Conservation (phyloP, 2,888 invertebrate genomes). For the Perdita meconis region DNA sequence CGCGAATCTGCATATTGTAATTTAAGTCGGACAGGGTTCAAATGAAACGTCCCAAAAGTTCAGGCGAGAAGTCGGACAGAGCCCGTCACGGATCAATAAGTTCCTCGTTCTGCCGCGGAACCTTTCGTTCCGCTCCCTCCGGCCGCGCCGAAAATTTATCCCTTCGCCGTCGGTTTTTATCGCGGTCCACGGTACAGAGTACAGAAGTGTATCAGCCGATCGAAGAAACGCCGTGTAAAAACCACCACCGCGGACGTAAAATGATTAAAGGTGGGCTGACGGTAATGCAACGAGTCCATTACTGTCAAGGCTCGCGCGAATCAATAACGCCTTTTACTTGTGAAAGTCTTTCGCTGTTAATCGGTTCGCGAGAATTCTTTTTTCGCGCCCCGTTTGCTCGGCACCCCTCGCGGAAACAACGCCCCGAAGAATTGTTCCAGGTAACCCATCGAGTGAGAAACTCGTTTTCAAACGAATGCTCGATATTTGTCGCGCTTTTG, state of each 20-base stretch:
- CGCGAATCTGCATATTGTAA: conserved; percentile 33
- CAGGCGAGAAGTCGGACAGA: conserved; percentile 40
- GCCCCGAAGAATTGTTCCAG: background rate
- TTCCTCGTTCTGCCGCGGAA: conserved; percentile 16
- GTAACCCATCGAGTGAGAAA: no score
- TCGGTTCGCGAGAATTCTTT: conserved; percentile 17
- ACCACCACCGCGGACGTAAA: conserved; percentile 3
- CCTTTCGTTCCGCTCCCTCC: conserved; percentile 14
- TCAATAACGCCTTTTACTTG: conserved; percentile 21
- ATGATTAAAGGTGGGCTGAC: conserved; percentile 40
- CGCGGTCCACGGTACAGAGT: background rate
- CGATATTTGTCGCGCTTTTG: background rate
- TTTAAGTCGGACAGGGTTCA: conserved; percentile 17
- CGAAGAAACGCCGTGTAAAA: background rate
- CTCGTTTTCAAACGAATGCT: background rate
- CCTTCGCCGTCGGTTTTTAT: conserved; percentile 3
- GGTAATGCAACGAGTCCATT: conserved; percentile 41
- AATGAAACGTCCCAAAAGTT: conserved; percentile 38
- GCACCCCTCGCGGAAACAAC: background rate
- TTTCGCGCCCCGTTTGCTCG: background rate
- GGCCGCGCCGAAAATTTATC: conserved; percentile 21
- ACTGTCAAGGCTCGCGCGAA: conserved; percentile 29
- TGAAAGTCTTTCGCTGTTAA: conserved; percentile 23
- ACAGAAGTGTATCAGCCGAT: background rate
- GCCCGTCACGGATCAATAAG: conserved; percentile 56